Conservation (phyloP, 2,113 vertebrate species). For the Saiga tatarica region DNA sequence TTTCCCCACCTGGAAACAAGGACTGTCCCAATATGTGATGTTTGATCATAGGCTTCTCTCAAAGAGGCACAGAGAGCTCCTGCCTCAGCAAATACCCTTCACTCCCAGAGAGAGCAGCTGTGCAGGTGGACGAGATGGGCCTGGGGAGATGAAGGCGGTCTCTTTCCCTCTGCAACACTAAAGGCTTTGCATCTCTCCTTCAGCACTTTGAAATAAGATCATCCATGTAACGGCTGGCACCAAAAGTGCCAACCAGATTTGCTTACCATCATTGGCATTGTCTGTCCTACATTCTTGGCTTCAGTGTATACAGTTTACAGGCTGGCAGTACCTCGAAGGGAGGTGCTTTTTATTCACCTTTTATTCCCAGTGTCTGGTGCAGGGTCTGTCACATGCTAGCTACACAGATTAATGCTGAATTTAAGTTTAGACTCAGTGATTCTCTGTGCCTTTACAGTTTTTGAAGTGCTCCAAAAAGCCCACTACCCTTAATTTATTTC, state of each 20-base stretch:
- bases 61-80: not conserved
- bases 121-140: not conserved
- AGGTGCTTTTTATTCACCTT: not conserved
- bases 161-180: not conserved
- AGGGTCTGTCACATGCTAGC: not conserved
- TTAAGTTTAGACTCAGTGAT: not conserved
- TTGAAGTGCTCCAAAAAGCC: not conserved
- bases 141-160: too few species aligned
- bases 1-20: not conserved
- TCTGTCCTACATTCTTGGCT: not conserved
- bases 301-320: not conserved
- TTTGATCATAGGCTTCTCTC: not conserved
- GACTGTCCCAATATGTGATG: not conserved
- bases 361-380: not conserved
- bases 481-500: not conserved
- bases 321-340: too few species aligned
- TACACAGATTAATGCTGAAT: not conserved
- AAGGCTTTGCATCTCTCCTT: not conserved
- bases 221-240: not conserved
- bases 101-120: not conserved
- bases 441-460: not conserved
- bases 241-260: not conserved
- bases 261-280: not conserved
- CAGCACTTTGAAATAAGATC: not conserved
- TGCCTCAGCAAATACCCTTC: not conserved